A percentile compares a stretch with the other conserved stretches of the same genome.
phyloP scores from a whole-genome alignment of 2,797 vertebrate genomes.

The Rhabdomys pumilio region DNA sequence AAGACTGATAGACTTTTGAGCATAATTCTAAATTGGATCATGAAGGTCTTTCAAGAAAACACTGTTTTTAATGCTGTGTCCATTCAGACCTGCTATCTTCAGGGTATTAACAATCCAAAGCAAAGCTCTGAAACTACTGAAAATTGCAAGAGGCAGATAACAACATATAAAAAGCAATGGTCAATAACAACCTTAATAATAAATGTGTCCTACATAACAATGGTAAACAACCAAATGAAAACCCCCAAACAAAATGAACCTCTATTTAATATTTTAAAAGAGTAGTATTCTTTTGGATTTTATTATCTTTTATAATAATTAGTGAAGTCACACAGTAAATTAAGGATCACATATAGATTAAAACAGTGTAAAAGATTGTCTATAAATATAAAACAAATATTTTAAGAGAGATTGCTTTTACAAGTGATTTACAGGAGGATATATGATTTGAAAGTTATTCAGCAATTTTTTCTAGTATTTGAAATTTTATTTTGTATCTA shows the following conservation, averaged over 20 bases:
- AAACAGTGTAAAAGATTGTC: conserved; percentile 14
- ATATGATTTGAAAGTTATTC: neutral
- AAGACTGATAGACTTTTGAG: conserved; percentile 81
- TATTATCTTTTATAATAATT: conserved; percentile 60
- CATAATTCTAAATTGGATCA: conserved; percentile 79
- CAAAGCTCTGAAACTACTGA: conserved; percentile 75
- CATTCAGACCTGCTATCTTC: conserved; percentile 79
- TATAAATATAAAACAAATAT: conserved; percentile 26
- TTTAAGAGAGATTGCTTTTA: conserved; percentile 34
- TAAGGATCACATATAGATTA: conserved; percentile 61
- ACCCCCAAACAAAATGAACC: neutral
- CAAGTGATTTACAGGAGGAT: conserved; percentile 26
- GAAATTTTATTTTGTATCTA: neutral
- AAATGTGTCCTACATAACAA: conserved; percentile 53
- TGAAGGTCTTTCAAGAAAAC: conserved; percentile 79
- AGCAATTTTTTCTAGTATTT: conserved; percentile 23
- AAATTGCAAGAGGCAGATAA: conserved; percentile 74
- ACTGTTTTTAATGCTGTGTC: conserved; percentile 74
- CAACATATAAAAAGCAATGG: conserved; percentile 74
- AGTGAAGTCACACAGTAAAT: conserved; percentile 66
- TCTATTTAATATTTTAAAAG: conserved; percentile 68
- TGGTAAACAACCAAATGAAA: neutral
- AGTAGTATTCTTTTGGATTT: conserved; percentile 59
- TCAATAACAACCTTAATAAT: conserved; percentile 75
- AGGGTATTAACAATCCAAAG: conserved; percentile 82